Evolutionary conservation across 2,113 vertebrate genomes (phyloP).

Genomic region (Macrotis lagotis): DNA sequence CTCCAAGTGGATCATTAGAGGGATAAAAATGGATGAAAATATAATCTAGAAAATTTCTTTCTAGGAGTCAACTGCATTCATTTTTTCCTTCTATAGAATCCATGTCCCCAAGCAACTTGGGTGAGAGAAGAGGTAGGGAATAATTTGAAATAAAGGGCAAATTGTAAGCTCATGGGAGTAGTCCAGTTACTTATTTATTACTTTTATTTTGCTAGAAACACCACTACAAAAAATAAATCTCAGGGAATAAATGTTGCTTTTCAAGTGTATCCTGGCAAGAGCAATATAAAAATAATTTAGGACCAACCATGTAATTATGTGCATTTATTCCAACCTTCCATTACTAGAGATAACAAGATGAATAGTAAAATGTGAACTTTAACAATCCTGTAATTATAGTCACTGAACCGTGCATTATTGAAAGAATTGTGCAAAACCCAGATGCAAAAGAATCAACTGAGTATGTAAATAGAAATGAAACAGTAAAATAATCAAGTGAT

Average conservation of each 20-base stretch:
- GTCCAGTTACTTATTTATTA: slow-evolving; percentile 64
- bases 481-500: slow-evolving; percentile 82
- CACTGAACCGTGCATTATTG: slow-evolving; percentile 84
- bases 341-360: slow-evolving; percentile 86
- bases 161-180: slow-evolving; percentile 52
- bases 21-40: slow-evolving; percentile 31
- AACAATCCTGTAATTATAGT: slow-evolving; percentile 87
- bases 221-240: slow-evolving; percentile 65
- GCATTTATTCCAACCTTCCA: slow-evolving; percentile 86
- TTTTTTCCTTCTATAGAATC: slow-evolving; percentile 26
- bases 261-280: slow-evolving; percentile 78
- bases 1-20: slow-evolving; percentile 13
- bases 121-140: slow-evolving; percentile 48
- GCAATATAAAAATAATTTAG: slow-evolving; percentile 85
- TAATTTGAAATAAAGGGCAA: slow-evolving; percentile 41
- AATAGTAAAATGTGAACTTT: slow-evolving; percentile 85
- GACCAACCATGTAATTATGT: slow-evolving; percentile 83
- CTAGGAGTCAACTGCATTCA: slow-evolving; percentile 34
- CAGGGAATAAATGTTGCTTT: slow-evolving; percentile 77
- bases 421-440: slow-evolving; percentile 84
- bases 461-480: slow-evolving; percentile 85
- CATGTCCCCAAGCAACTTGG: slow-evolving; percentile 1
- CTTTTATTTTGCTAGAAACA: slow-evolving; percentile 67
- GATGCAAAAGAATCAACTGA: slow-evolving; percentile 82
- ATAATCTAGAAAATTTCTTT: slow-evolving; percentile 45